These are phyloP conservation scores for Shinisaurus crocodilurus DNA, from an alignment of 2,113 vertebrate genomes.

Conservation along the genomic window DNA sequence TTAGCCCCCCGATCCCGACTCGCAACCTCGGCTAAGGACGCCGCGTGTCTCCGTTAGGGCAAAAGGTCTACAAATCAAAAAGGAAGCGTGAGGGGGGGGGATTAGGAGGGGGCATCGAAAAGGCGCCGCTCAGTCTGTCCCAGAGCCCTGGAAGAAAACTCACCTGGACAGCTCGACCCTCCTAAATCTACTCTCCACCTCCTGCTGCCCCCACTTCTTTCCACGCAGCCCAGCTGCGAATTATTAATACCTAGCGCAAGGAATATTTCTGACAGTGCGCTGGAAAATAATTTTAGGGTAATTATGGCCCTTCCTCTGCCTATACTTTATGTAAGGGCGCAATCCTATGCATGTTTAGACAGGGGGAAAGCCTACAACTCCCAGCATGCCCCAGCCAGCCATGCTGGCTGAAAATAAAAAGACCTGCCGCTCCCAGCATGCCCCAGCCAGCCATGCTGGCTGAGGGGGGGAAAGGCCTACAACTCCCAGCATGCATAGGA, in stretches of 20 bases:
- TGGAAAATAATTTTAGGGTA: not conserved
- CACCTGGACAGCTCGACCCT: not conserved
- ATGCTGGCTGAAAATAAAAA: too few relatives aligned
- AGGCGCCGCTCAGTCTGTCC: constrained; percentile 30
- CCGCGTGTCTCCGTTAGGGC: not conserved
- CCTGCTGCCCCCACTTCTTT: not conserved
- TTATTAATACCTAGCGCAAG: not conserved
- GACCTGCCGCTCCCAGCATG: too few relatives aligned
- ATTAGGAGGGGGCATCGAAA: not conserved
- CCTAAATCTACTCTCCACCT: not conserved
- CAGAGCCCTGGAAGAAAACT: not conserved
- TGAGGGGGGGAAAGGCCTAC: too few relatives aligned
- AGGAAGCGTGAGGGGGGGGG: not conserved
- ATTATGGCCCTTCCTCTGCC: not conserved
- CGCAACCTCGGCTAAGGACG: not conserved
- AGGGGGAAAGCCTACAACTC: too few relatives aligned
- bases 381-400: too few relatives aligned
- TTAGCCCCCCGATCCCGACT: not conserved
- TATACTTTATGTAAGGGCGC: not conserved
- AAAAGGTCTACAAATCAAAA: constrained; percentile 24
- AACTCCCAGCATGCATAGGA: too few relatives aligned
- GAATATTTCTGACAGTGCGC: not conserved
- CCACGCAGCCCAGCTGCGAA: not conserved
- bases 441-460: too few relatives aligned
- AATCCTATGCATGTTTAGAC: too few relatives aligned